phyloP scores from a whole-genome alignment of 2,113 vertebrate genomes.

The Pogonocichla stellata region DNA sequence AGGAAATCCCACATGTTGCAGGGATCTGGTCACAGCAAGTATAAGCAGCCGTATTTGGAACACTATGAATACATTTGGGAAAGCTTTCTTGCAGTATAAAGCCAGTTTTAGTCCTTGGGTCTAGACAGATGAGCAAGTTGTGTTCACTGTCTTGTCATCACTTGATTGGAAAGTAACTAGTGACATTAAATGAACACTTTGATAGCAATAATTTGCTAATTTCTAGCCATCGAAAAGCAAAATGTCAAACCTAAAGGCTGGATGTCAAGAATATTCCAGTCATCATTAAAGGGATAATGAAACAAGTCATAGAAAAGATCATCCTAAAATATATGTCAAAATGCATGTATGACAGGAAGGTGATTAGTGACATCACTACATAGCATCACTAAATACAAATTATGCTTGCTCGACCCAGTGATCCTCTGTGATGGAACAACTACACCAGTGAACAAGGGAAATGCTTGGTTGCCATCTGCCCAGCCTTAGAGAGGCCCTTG shows the following conservation, averaged over 20 bases:
- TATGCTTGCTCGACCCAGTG: neutral
- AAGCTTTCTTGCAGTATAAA: neutral
- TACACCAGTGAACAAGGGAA: neutral
- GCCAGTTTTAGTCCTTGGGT: neutral
- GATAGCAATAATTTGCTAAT: neutral
- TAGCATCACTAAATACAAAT: neutral
- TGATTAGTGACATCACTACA: neutral
- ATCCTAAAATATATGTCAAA: neutral
- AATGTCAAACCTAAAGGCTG: neutral
- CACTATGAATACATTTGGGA: neutral
- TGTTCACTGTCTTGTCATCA: neutral
- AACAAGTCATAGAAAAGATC: neutral
- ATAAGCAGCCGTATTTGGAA: neutral
- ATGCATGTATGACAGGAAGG: neutral
- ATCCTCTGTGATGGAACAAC: neutral
- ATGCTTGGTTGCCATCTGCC: neutral
- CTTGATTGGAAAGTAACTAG: neutral
- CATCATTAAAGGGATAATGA: neutral
- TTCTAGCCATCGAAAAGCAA: neutral
- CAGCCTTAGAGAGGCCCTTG: neutral
- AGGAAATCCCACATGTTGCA: fast-evolving
- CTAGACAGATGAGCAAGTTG: neutral
- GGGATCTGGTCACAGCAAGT: neutral
- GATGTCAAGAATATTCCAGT: neutral
- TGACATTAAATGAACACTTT: neutral